These are phyloP conservation scores for Odontomachus brunneus DNA, from an alignment of 1,140 invertebrate genomes.

Conservation along the genomic window DNA sequence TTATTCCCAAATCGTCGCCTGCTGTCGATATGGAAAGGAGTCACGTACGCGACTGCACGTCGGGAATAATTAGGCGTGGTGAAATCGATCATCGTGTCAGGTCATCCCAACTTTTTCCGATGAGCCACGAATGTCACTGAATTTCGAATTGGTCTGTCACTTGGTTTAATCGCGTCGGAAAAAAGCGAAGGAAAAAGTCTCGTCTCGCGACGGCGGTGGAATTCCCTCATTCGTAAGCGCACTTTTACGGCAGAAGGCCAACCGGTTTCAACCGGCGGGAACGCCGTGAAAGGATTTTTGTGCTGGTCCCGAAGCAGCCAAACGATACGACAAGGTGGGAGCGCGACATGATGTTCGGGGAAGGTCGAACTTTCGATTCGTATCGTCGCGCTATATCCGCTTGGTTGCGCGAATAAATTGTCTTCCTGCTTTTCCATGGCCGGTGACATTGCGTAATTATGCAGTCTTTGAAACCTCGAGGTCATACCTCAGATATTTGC, in stretches of 20 bases:
- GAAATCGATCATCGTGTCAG: constrained; percentile 42
- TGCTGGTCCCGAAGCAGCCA: neutral
- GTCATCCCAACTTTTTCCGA: constrained; percentile 17
- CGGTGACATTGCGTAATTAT: neutral
- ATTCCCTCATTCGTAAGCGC: constrained; percentile 5
- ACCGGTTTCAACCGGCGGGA: constrained; percentile 17
- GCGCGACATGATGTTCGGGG: neutral
- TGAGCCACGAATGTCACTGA: neutral
- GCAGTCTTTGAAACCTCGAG: constrained; percentile 26
- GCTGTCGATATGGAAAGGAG: constrained; percentile 16
- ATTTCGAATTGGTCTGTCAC: neutral
- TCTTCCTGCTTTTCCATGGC: constrained; percentile 11
- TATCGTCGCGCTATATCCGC: neutral
- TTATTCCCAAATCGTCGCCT: neutral
- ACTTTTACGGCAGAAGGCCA: constrained; percentile 37
- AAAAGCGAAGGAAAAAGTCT: constrained; percentile 5
- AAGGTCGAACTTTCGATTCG: constrained; percentile 47
- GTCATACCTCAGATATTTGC: neutral
- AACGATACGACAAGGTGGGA: constrained; percentile 3
- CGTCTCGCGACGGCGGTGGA: neutral
- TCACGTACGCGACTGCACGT: constrained; percentile 41
- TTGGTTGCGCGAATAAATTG: neutral
- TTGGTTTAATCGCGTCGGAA: neutral
- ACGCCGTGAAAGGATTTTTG: constrained; percentile 47
- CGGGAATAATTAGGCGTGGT: constrained; percentile 47